Evolutionary conservation across 2,888 invertebrate genomes (phyloP).

Genomic region (Spilosoma lubricipeda): DNA sequence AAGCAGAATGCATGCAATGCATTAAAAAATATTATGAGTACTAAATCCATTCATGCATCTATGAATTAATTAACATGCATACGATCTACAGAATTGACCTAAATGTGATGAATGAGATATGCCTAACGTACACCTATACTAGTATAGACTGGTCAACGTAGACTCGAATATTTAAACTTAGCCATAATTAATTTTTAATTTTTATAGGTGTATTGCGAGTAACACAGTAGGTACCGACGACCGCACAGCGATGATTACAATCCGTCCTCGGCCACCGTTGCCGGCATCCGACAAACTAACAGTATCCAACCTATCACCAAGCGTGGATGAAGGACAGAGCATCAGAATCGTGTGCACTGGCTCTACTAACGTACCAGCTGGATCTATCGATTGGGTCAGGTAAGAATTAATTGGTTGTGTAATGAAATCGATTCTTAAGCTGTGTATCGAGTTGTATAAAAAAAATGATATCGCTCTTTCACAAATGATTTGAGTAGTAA

Average conservation of each 20-base stretch:
- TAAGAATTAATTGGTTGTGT: constrained; percentile 47
- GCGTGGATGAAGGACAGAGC: constrained; percentile 78
- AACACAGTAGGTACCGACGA: constrained; percentile 89
- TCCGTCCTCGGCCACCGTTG: constrained; percentile 78
- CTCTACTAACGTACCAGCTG: constrained; percentile 87
- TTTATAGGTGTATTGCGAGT: constrained; percentile 88
- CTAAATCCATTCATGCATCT: no score
- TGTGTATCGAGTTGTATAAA: no score
- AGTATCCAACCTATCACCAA: constrained; percentile 87
- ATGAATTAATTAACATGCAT: no score
- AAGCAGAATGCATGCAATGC: no score
- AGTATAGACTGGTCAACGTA: no score
- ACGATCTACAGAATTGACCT: no score
- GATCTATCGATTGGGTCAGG: constrained; percentile 85
- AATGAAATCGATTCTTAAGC: neutral
- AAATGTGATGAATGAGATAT: no score
- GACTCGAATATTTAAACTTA: no score
- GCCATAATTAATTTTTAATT: neutral
- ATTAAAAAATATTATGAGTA: no score
- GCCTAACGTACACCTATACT: no score
- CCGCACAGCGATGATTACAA: constrained; percentile 89
- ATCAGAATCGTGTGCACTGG: constrained; percentile 84
- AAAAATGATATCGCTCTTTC: no score
- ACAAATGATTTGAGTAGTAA: no score
- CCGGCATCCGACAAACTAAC: constrained; percentile 72